Evolutionary conservation across 2,888 invertebrate genomes (phyloP).

Genomic region (Vannuccia rotundouncinata): DNA sequence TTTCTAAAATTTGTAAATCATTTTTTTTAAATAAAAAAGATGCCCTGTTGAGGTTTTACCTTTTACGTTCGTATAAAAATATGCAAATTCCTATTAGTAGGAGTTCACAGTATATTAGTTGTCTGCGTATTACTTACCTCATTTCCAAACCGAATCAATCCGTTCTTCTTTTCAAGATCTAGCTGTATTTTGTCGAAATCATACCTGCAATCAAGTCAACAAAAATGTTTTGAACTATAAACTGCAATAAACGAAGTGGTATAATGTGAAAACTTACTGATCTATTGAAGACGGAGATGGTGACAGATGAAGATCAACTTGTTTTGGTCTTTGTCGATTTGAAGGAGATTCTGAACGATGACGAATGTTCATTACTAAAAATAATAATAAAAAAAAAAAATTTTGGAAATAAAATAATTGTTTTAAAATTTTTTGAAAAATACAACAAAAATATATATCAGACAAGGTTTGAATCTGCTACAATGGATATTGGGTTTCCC

Average conservation of each 20-base stretch:
- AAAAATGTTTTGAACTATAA: not conserved
- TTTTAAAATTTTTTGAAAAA: no score
- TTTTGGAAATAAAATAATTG: no score
- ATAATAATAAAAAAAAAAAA: not conserved
- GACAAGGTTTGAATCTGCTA: no score
- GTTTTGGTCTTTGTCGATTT: not conserved
- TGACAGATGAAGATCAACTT: not conserved
- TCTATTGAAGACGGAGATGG: not conserved
- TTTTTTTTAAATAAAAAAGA: no score
- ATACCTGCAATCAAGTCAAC: not conserved
- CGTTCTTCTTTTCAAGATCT: slow-evolving; percentile 11
- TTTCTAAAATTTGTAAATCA: no score
- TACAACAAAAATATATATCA: no score
- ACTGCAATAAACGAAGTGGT: no score
- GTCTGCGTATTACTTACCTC: slow-evolving; percentile 8
- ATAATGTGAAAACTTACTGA: slow-evolving; percentile 14
- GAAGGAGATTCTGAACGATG: slow-evolving; percentile 8
- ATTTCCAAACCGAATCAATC: not conserved
- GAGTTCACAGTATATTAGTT: no score
- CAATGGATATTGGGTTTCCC: no score
- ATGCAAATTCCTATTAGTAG: no score
- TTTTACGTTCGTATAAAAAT: no score
- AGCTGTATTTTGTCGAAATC: slow-evolving; percentile 7
- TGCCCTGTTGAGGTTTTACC: no score
- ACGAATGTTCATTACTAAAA: slow-evolving; percentile 6